phyloP scores from a whole-genome alignment of 2,888 invertebrate species.

The Drosophila ezoana region DNA sequence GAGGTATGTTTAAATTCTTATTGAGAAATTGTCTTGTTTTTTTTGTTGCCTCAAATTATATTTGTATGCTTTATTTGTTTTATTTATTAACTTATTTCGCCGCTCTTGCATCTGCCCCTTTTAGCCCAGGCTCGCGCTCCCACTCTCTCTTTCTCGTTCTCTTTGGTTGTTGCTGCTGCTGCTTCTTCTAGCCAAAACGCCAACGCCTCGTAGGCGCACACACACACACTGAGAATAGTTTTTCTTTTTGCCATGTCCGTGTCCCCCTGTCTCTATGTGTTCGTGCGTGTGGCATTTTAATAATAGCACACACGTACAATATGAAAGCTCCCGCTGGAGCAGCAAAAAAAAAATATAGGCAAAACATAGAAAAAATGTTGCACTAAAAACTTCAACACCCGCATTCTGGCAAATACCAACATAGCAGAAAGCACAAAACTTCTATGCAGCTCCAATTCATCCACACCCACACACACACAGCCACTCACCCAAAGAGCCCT shows the following conservation, averaged over 20 bases:
- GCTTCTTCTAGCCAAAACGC: constrained; percentile 61
- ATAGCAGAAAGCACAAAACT: constrained; percentile 72
- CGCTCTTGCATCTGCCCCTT: constrained; percentile 21
- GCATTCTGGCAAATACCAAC: constrained; percentile 69
- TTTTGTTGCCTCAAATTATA: constrained; percentile 44
- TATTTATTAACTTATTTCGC: constrained; percentile 61
- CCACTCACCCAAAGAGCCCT: constrained; percentile 37
- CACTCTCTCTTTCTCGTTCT: constrained; percentile 9
- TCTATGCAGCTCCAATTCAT: constrained; percentile 54
- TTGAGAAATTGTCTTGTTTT: constrained; percentile 31
- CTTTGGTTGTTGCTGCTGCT: constrained; percentile 24
- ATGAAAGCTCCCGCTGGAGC: constrained; percentile 78
- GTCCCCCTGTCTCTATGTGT: constrained; percentile 20
- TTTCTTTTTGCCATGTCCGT: constrained; percentile 33
- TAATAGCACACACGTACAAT: constrained; percentile 64
- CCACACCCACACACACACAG: constrained; percentile 20
- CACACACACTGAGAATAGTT: constrained; percentile 54
- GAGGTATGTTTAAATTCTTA: constrained; percentile 35
- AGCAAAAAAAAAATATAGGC: constrained; percentile 20
- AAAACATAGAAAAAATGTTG: constrained; percentile 63
- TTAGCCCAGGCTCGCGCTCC: not conserved
- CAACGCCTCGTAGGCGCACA: constrained; percentile 68
- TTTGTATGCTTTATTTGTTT: constrained; percentile 68
- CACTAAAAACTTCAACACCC: constrained; percentile 80
- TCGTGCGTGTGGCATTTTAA: constrained; percentile 66